Conservation (phyloP, 2,797 vertebrate species). For the Falco cherrug region DNA sequence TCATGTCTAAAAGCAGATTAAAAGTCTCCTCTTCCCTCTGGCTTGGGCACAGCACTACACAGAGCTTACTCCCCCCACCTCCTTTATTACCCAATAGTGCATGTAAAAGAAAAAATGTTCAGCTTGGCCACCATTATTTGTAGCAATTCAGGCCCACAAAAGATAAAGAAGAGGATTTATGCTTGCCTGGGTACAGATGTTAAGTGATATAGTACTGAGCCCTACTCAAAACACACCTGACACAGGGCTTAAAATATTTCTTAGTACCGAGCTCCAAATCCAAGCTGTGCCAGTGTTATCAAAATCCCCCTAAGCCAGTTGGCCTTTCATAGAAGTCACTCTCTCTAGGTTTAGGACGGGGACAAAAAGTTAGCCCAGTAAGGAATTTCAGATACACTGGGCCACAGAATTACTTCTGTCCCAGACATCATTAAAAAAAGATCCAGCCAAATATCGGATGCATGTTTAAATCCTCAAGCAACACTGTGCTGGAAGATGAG, state of each 20-base stretch:
- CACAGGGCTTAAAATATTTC: not conserved
- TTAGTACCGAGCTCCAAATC: not conserved
- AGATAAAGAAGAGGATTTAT: not conserved
- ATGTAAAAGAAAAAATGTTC: not conserved
- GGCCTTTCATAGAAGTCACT: not conserved
- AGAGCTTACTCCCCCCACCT: not conserved
- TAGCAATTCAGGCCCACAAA: not conserved
- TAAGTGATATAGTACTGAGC: not conserved
- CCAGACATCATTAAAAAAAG: not conserved
- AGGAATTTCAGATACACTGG: not conserved
- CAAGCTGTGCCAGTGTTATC: not conserved
- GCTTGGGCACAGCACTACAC: not conserved
- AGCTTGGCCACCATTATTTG: not conserved
- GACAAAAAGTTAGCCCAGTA: not conserved
- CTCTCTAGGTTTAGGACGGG: not conserved
- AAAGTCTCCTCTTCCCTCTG: not conserved
- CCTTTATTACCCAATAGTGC: not conserved
- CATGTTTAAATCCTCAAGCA: not conserved
- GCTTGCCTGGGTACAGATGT: not conserved
- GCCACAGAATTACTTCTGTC: not conserved
- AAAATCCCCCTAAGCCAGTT: not conserved
- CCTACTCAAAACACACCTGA: not conserved
- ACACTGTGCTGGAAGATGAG: not conserved
- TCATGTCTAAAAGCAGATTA: not conserved
- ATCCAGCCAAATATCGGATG: not conserved